Evolutionary conservation across 1,140 invertebrate species (phyloP).

Genomic region (Zaprionus capensis): DNA sequence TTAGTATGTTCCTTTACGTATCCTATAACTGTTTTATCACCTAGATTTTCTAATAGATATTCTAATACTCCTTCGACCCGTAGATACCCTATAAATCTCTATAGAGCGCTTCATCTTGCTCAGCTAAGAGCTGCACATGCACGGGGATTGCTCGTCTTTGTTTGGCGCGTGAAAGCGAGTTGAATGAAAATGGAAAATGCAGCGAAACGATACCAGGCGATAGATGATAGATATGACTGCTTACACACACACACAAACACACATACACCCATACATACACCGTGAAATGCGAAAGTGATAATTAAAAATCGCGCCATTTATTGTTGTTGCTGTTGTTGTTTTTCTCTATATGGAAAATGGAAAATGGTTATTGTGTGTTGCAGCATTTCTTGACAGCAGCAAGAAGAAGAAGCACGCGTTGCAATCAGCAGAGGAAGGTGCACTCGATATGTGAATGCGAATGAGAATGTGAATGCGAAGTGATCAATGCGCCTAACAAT

Average conservation of each 20-base stretch:
- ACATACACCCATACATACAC: background rate
- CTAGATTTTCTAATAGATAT: no score
- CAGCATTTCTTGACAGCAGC: constrained; percentile 44
- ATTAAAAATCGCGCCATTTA: constrained; percentile 80
- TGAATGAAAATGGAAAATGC: constrained; percentile 54
- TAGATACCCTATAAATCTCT: background rate
- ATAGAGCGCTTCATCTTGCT: constrained; percentile 21
- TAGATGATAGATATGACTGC: constrained; percentile 39
- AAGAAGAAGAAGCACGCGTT: constrained; percentile 37
- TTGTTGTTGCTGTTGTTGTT: constrained; percentile 32
- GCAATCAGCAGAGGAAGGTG: constrained; percentile 61
- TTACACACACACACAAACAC: constrained; percentile 13
- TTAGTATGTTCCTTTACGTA: no score
- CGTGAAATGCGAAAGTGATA: constrained; percentile 72
- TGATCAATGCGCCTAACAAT: constrained; percentile 80
- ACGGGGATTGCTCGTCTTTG: constrained; percentile 64
- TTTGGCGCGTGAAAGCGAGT: constrained; percentile 62
- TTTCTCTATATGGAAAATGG: constrained; percentile 41
- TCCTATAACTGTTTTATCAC: no score
- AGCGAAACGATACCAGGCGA: constrained; percentile 31
- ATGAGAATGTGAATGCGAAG: constrained; percentile 37
- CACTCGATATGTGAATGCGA: constrained; percentile 1
- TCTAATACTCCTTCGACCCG: background rate
- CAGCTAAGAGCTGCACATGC: constrained; percentile 74
- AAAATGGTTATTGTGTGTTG: constrained; percentile 72